These are phyloP conservation scores for Coilia nasus DNA, from an alignment of 2,797 vertebrate genomes.

Conservation along the genomic window DNA sequence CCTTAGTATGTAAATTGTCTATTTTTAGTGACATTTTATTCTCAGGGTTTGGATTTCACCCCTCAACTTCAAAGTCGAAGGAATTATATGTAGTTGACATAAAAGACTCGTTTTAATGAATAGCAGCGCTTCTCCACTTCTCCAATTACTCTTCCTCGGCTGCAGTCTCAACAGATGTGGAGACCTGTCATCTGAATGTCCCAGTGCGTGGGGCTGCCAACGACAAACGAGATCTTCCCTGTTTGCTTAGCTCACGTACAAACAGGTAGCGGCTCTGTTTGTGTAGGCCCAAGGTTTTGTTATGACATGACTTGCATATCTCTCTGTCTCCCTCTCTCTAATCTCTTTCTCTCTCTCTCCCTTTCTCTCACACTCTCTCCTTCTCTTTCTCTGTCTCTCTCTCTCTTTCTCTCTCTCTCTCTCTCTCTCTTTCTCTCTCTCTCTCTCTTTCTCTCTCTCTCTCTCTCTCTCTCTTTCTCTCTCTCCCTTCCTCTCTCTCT, in stretches of 20 bases:
- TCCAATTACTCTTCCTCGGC: neutral
- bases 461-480: neutral
- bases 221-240: neutral
- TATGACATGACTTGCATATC: constrained; percentile 6
- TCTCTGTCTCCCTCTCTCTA: neutral
- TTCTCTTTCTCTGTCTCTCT: too few relatives aligned
- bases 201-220: neutral
- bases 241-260: neutral
- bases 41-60: neutral
- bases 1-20: neutral
- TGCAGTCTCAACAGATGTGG: neutral
- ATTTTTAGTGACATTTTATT: neutral
- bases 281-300: neutral
- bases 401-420: neutral
- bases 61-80: neutral
- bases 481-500: neutral
- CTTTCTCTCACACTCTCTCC: neutral
- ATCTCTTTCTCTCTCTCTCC: neutral
- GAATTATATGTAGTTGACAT: neutral
- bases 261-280: neutral
- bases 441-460: neutral
- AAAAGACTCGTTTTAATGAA: neutral
- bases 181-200: constrained; percentile 5
- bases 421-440: neutral
- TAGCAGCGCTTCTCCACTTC: neutral